Percentiles rank a stretch among this genome's conserved stretches.
These are phyloP conservation scores for Neosilurus hyrtlii DNA, from an alignment of 2,797 vertebrate genomes.

Conservation along the genomic window DNA sequence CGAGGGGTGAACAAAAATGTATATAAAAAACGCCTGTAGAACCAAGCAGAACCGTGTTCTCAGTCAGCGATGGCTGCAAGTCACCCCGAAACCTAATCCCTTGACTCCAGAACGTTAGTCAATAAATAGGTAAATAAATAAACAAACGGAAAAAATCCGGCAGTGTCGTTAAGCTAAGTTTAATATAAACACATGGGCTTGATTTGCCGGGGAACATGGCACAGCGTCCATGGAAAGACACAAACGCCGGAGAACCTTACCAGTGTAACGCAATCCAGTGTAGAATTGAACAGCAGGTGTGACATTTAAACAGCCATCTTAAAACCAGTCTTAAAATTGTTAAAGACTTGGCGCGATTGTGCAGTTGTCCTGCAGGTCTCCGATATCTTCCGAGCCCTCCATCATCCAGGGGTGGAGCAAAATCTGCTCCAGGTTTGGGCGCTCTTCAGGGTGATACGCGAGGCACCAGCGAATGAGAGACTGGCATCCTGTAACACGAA, in stretches of 20 bases:
- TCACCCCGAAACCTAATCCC: not conserved
- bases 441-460: constrained; percentile 69
- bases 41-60: constrained; percentile 64
- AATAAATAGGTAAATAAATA: constrained; percentile 60
- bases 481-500: constrained; percentile 71
- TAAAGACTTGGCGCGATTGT: constrained; percentile 59
- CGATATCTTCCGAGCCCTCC: constrained; percentile 57
- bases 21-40: constrained; percentile 68
- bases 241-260: constrained; percentile 1
- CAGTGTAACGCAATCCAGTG: constrained; percentile 42
- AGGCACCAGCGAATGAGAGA: constrained; percentile 80
- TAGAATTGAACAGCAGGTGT: constrained; percentile 33
- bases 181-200: not conserved
- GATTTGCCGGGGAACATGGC: not conserved
- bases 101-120: not conserved
- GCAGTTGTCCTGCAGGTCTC: constrained; percentile 54
- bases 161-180: not conserved
- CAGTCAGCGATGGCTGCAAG: not conserved
- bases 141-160: constrained; percentile 8
- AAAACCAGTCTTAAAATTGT: constrained; percentile 32
- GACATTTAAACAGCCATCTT: constrained; percentile 35
- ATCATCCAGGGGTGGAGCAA: constrained; percentile 81
- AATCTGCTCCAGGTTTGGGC: constrained; percentile 78
- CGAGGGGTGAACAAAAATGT: constrained; percentile 35
- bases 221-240: not conserved